Base-by-base conservation (phyloP, 1,140 invertebrate species). In the Megalonaias nervosa region DNA sequence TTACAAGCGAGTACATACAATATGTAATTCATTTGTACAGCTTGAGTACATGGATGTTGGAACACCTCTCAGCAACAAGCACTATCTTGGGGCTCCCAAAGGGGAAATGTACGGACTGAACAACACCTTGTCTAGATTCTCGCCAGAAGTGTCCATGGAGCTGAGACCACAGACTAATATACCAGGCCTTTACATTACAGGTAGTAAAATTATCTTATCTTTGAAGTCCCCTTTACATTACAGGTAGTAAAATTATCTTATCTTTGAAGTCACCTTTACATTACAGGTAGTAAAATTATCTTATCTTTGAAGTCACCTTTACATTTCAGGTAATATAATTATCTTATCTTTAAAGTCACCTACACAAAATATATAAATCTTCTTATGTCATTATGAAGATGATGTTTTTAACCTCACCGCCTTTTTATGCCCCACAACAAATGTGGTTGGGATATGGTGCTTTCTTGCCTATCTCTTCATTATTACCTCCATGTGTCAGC, bases 51-150 rank as follows among this genome's bases (percentile, higher is more conserved):
- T 90, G 64, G 85, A 89, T 68, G 82, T 91, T 14, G 91, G 90
- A 9, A 91, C 88, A 21, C 91, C 91, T 13, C 59, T 91, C 23
- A 88, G 86, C 15, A 91, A 91, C 82, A 87, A 88, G 48, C 84
- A 88, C 81, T 91, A 92, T 79, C 80, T 92, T 19, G 88, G 84
- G 15, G 77, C 86, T 60, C 80, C 87, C 13, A 76, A 84, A 23
- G 91, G 91, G 59, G 90, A 91, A 72, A 90, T 91, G 79, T 92
- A 91, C 67, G 91, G 91, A 4, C 79, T 91, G 65, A 86, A 91
- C 67, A 90, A 91, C 75, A 82, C 77, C 26, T 74, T 68, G 9
- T 59, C 76, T 16, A 83, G 91, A 14, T 91, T 90, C 76, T 70
- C 67, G 13, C 84, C 87, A 5, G 85, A 89, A 23, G 80, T 82